Base-by-base conservation (phyloP, 2,888 invertebrate genomes). In the Cryptocheilus praepositus region DNA sequence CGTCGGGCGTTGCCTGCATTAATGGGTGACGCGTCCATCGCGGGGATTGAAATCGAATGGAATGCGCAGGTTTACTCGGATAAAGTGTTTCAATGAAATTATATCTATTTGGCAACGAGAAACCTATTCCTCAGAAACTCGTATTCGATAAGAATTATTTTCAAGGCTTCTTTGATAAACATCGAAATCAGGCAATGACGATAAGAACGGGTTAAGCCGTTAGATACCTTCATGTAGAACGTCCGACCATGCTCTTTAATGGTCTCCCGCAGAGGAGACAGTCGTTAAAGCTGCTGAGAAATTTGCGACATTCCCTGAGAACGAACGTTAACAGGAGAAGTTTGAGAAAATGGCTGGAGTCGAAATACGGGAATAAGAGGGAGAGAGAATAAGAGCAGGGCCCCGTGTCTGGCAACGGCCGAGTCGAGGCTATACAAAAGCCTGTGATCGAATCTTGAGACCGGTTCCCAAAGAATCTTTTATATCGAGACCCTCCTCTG, bases 371-470 rank as follows among this genome's bases (percentile, higher is more conserved):
- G 36, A 11, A 36, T 36, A 11, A 36, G 36, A 11, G 36, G 8
- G 7, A 11, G 7, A 11, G 36, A 11, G 36, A 36, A 36, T 7
- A 36, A 36, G 45, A 66, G 59, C 21, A 55, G 56, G 28, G 53
- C 68, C 67, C 70, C 69, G 76, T 77, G 79, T 80, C 77, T 81
- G 74, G 73, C 74, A 76, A 74, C 73, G 75, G 67, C 64, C 71
- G 69, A 80, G 72, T 76, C 71, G 76, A 71, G 63, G 66, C 68
- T 71, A 75, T 53, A 70, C 67, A 81, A 80, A 81, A 81, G 82
- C 84, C 75, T 88, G 88, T 88, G 88, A 88, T 87, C 87, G 86
- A 87, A 88, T 88, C 88, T 88, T 88, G 76, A 82, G 71, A 76
- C 80, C 67, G 83, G 88, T 88, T 88, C 88, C 88, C 88, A 88